Evolutionary conservation across 2,888 invertebrate species (phyloP).

Genomic region (Catocala fraxini): DNA sequence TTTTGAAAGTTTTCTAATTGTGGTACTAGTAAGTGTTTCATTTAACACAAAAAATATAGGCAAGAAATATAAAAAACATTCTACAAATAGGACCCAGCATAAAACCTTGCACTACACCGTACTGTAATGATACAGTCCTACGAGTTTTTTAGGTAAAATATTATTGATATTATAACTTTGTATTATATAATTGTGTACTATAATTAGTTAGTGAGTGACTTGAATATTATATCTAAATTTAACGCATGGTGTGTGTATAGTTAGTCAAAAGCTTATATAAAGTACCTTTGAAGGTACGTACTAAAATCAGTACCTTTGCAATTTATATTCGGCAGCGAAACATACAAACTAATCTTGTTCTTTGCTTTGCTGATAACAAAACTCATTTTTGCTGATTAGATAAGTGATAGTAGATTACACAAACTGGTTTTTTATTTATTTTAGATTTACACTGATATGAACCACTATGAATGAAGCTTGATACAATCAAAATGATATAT

Average conservation of each 20-base stretch:
- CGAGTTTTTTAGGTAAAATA: conserved; percentile 37
- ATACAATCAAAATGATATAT: neutral
- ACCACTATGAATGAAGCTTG: conserved; percentile 8
- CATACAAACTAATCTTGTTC: neutral
- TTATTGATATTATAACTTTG: conserved; percentile 28
- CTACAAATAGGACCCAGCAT: conserved; percentile 51
- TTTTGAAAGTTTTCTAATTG: too few species aligned
- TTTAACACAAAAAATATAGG: too few species aligned
- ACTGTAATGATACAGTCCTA: conserved; percentile 37
- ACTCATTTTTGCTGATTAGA: conserved; percentile 12
- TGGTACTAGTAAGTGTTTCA: too few species aligned
- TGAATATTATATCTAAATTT: conserved; percentile 29
- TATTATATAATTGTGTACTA: conserved; percentile 35
- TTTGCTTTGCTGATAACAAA: conserved; percentile 2
- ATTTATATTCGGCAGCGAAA: neutral
- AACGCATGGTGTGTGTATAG: conserved; percentile 43
- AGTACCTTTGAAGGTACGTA: conserved; percentile 7
- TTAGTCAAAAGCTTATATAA: conserved; percentile 50
- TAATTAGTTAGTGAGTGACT: conserved; percentile 39
- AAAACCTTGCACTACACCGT: conserved; percentile 45
- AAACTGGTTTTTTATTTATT: neutral
- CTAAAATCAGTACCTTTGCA: neutral
- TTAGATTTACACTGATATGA: neutral
- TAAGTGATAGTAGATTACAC: neutral
- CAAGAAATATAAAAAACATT: conserved; percentile 3